Evolutionary conservation across 37 sponge, comb jelly and placozoan genomes (phyloP).

Genomic region (Eunapius fragilis): DNA sequence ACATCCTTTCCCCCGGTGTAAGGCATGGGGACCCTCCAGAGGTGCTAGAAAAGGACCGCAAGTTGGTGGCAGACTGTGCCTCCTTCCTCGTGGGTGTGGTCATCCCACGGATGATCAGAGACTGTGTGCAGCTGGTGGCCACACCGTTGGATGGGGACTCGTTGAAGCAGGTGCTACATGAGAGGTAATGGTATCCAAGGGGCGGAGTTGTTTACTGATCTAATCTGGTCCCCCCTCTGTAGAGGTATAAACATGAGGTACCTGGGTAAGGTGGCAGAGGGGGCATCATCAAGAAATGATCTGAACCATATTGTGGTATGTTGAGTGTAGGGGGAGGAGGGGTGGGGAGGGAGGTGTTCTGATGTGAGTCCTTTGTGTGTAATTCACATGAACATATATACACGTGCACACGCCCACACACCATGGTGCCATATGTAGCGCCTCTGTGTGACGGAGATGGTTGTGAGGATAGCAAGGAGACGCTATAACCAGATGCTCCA

Average conservation of each 20-base stretch:
- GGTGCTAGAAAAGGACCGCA: constrained; percentile 53
- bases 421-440: constrained; percentile 1
- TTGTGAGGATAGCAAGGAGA: constrained; percentile 78
- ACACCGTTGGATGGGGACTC: constrained; percentile 74
- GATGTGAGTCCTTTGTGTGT: neutral
- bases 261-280: constrained; percentile 74
- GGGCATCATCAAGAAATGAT: constrained; percentile 45
- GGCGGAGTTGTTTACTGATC: neutral
- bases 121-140: constrained; percentile 61
- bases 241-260: constrained; percentile 98
- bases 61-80: constrained; percentile 39
- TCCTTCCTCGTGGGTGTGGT: constrained; percentile 40
- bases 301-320: constrained; percentile 59
- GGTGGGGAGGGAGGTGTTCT: neutral
- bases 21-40: constrained; percentile 62
- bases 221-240: neutral
- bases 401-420: neutral
- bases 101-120: constrained; percentile 54
- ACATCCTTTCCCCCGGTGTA: constrained; percentile 69
- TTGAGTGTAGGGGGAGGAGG: neutral
- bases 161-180: constrained; percentile 68
- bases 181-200: neutral
- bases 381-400: neutral
- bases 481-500: constrained; percentile 60
- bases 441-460: constrained; percentile 85